These are phyloP conservation scores for Junonia oenone DNA, from an alignment of 2,888 invertebrate species.

Conservation along the genomic window DNA sequence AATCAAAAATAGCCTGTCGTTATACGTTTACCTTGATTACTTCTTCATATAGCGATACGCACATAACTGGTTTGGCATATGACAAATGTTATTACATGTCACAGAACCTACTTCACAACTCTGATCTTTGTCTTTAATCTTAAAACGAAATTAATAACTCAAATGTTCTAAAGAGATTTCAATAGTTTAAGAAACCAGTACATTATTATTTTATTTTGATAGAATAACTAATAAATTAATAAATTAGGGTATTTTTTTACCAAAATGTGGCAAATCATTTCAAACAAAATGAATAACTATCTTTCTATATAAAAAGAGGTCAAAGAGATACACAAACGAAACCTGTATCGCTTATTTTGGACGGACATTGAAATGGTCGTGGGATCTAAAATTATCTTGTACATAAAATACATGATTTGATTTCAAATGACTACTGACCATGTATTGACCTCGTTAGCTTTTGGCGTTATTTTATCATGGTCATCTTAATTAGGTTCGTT, in stretches of 20 bases:
- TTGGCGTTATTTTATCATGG: constrained; percentile 7
- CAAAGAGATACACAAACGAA: neutral
- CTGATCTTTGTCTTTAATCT: neutral
- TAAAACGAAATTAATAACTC: too few species aligned
- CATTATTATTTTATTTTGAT: too few species aligned
- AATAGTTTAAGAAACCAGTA: too few species aligned
- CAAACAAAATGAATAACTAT: too few species aligned
- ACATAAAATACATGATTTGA: neutral
- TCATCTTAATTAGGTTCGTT: constrained; percentile 6
- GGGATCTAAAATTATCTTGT: neutral
- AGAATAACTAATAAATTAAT: too few species aligned
- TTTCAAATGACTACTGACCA: constrained; percentile 4
- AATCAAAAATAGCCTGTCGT: neutral
- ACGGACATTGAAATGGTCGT: too few species aligned
- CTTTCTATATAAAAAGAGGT: too few species aligned
- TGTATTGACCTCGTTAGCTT: constrained; percentile 5
- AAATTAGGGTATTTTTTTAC: too few species aligned
- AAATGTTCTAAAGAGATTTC: too few species aligned
- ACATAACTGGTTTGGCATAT: neutral
- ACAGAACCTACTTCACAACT: neutral
- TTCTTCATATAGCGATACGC: neutral
- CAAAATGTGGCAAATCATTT: too few species aligned
- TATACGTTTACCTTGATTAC: constrained; percentile 6
- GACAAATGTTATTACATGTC: neutral
- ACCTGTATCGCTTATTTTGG: neutral